These are phyloP conservation scores for Drosophila nr. fundita DNA, from an alignment of 2,888 invertebrate species.

Conservation along the genomic window DNA sequence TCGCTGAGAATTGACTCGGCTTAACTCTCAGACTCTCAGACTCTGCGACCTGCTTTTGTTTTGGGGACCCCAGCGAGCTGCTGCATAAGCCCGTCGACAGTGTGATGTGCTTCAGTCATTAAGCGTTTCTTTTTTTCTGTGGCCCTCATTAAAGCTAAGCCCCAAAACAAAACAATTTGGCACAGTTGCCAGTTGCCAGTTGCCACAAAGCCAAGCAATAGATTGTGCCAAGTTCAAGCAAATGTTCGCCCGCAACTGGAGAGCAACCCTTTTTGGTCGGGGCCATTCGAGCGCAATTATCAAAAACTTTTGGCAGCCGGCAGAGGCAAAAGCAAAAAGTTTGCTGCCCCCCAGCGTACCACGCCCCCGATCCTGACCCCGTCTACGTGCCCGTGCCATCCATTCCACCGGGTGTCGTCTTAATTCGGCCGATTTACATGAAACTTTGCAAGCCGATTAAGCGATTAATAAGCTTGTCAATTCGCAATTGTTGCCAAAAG, in stretches of 20 bases:
- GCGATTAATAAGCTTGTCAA: conserved; percentile 81
- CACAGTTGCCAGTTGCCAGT: conserved; percentile 49
- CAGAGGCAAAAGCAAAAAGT: conserved; percentile 62
- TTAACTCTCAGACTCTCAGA: conserved; percentile 12
- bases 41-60: conserved; percentile 7
- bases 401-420: conserved; percentile 52
- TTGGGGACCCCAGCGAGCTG: conserved; percentile 24
- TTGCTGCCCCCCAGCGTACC: conserved; percentile 21
- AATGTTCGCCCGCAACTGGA: conserved; percentile 21
- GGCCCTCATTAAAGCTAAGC: conserved; percentile 66
- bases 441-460: conserved; percentile 79
- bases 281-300: conserved; percentile 73
- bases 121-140: conserved; percentile 55
- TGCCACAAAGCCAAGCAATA: conserved; percentile 41
- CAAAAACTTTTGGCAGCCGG: conserved; percentile 65
- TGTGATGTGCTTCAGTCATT: conserved; percentile 70
- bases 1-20: conserved; percentile 31
- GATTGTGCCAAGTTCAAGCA: conserved; percentile 41
- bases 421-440: conserved; percentile 73
- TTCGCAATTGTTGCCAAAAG: conserved; percentile 74
- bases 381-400: not conserved
- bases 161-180: conserved; percentile 55
- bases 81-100: conserved; percentile 52
- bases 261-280: conserved; percentile 67
- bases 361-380: not conserved